Conservation (phyloP, 2,113 vertebrate species). For the Balaenoptera acutorostrata region DNA sequence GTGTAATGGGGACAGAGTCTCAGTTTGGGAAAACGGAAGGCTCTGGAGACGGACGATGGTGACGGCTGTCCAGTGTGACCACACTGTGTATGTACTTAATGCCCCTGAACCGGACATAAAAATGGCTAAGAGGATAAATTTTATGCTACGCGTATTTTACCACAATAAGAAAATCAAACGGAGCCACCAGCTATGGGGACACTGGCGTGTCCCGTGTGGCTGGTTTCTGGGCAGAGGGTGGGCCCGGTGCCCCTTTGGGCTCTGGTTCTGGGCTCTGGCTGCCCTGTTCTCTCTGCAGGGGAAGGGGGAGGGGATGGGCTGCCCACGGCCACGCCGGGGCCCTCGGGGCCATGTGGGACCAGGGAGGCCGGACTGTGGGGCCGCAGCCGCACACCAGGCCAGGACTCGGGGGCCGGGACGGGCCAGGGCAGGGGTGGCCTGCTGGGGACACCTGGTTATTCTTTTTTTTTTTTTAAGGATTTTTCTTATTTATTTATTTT, state of each 20-base stretch:
- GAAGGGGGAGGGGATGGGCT: neutral
- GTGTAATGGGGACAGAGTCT: neutral
- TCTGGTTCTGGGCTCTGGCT: neutral
- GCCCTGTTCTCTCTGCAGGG: neutral
- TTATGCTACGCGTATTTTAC: neutral
- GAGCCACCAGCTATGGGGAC: fast-evolving
- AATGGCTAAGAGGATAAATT: neutral
- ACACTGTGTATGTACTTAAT: fast-evolving
- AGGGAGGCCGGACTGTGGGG: neutral
- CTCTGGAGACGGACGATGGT: neutral
- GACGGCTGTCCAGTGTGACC: fast-evolving
- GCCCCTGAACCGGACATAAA: neutral
- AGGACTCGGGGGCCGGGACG: fast-evolving
- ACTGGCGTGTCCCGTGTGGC: fast-evolving
- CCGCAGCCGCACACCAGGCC: too few species aligned
- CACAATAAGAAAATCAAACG: neutral
- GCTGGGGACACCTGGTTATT: neutral
- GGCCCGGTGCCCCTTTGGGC: too few species aligned
- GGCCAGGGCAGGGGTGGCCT: neutral
- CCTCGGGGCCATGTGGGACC: neutral
- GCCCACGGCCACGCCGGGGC: neutral
- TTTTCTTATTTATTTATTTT: too few species aligned
- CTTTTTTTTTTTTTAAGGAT: too few species aligned
- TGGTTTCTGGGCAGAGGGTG: too few species aligned
- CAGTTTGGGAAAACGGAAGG: neutral